These are phyloP conservation scores for Aromia moschata DNA, from an alignment of 2,888 invertebrate species.

Conservation along the genomic window DNA sequence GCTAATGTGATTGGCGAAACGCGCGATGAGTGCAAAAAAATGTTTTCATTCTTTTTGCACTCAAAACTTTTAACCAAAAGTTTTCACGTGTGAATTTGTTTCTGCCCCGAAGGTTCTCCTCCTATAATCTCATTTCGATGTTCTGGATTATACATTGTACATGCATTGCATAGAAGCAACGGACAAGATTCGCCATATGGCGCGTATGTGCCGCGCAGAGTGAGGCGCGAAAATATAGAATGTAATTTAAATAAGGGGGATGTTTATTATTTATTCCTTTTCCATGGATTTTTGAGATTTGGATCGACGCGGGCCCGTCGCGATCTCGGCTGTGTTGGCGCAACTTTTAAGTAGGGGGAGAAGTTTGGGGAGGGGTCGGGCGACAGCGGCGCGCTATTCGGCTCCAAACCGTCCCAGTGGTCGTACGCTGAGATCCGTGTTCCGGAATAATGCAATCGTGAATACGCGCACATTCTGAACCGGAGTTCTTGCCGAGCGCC, in stretches of 20 bases:
- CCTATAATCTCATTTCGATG: no score
- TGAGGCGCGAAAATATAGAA: constrained; percentile 9
- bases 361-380: constrained; percentile 54
- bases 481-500: constrained; percentile 26
- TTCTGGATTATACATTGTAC: no score
- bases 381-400: constrained; percentile 57
- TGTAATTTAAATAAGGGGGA: constrained; percentile 28
- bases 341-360: constrained; percentile 54
- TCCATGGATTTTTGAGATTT: constrained; percentile 66
- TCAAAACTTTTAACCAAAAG: no score
- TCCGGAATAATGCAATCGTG: constrained; percentile 58
- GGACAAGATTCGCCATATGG: no score
- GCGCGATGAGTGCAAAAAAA: no score
- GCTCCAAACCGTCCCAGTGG: constrained; percentile 51
- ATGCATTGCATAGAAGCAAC: no score
- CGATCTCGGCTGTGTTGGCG: constrained; percentile 55
- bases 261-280: constrained; percentile 63
- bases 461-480: constrained; percentile 47
- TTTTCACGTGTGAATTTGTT: no score
- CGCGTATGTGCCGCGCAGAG: constrained; percentile 14
- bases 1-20: no score
- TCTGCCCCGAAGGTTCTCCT: no score
- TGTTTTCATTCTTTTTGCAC: no score
- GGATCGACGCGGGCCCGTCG: constrained; percentile 64
- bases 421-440: constrained; percentile 44